phyloP scores from a whole-genome alignment of 1,140 invertebrate genomes.

The Sipha flava region DNA sequence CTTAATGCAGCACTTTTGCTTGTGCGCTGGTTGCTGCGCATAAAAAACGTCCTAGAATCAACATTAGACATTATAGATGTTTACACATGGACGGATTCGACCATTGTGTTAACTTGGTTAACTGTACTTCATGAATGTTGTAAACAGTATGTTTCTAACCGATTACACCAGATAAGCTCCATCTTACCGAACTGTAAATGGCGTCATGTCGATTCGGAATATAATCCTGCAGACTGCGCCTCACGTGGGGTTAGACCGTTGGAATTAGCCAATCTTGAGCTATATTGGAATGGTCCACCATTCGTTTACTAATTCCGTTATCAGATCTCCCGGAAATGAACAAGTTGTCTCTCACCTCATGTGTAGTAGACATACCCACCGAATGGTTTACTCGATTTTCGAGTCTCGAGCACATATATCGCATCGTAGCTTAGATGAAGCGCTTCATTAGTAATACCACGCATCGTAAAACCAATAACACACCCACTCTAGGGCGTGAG shows the following conservation, averaged over 20 bases:
- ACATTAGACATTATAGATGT: neutral
- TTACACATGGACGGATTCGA: slow-evolving; percentile 42
- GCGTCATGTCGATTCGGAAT: slow-evolving; percentile 7
- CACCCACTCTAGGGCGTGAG: no score
- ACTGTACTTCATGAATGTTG: slow-evolving; percentile 32
- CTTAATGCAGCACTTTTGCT: slow-evolving; percentile 42
- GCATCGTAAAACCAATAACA: no score
- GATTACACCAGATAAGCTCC: neutral
- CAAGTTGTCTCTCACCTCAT: no score
- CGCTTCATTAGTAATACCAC: no score
- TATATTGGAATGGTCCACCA: neutral
- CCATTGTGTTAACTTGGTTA: slow-evolving; percentile 40
- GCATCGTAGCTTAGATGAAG: no score
- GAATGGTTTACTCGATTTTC: no score
- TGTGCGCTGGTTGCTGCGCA: slow-evolving; percentile 4
- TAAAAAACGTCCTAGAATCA: neutral
- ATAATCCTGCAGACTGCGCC: slow-evolving; percentile 41
- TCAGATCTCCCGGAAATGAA: no score
- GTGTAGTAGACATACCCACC: no score
- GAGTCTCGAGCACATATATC: no score
- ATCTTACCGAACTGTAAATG: neutral
- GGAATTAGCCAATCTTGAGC: neutral
- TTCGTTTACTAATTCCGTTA: no score
- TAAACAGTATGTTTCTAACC: slow-evolving; percentile 11
- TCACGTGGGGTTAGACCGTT: slow-evolving; percentile 26